Conservation (phyloP, 2,888 invertebrate genomes). For the Tolmerus cingulatus region DNA sequence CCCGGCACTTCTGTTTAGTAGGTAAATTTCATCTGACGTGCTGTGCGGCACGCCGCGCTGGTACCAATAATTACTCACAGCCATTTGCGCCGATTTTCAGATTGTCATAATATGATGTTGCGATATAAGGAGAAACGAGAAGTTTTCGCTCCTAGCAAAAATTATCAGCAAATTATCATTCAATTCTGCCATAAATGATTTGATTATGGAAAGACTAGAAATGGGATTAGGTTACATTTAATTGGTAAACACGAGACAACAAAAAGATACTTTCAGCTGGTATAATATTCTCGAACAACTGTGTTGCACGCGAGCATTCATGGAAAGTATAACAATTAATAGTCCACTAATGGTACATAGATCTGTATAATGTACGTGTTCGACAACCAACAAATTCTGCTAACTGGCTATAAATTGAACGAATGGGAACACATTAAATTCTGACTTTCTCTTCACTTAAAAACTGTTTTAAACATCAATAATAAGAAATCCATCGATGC, state of each 20-base stretch:
- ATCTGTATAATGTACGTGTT: neutral
- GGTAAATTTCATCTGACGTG: conserved; percentile 4
- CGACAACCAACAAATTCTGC: neutral
- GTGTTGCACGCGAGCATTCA: neutral
- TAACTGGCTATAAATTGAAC: neutral
- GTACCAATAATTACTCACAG: neutral
- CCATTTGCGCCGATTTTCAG: neutral
- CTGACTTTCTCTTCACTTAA: neutral
- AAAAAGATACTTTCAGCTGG: neutral
- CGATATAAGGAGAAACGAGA: neutral
- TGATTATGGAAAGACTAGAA: neutral
- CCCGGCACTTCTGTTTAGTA: conserved; percentile 38
- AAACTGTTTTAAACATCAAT: neutral
- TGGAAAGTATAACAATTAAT: neutral
- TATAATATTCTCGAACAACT: neutral
- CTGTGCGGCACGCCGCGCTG: neutral
- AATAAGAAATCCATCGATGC: neutral
- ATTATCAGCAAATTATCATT: neutral
- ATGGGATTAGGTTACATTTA: neutral
- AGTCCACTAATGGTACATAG: neutral
- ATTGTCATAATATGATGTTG: neutral
- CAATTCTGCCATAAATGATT: neutral
- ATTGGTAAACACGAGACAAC: neutral
- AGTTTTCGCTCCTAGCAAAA: neutral
- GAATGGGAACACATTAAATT: neutral